Percentiles rank a stretch among this genome's conserved stretches.
These are phyloP conservation scores for Sardinella longiceps DNA, from an alignment of 2,797 vertebrate genomes.

Conservation along the genomic window DNA sequence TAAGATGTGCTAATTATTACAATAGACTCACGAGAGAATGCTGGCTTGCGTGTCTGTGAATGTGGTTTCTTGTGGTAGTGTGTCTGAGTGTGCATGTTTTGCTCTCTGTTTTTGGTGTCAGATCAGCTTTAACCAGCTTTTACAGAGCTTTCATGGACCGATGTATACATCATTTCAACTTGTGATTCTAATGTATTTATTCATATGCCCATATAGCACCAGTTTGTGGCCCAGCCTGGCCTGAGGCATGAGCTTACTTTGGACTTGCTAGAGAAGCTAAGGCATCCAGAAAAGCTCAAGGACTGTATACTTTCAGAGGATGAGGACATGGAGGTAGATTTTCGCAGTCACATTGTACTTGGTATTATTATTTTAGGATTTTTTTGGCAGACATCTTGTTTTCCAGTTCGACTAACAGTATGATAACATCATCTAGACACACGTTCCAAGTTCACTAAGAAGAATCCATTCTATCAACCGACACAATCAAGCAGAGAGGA, in stretches of 20 bases:
- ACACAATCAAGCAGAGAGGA: constrained; percentile 76
- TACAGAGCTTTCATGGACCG: neutral
- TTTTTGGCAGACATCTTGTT: too few relatives aligned
- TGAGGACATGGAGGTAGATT: constrained; percentile 79
- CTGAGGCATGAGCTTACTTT: constrained; percentile 77
- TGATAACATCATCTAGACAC: constrained; percentile 54
- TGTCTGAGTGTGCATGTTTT: neutral
- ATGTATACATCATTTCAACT: neutral
- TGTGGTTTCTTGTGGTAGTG: neutral
- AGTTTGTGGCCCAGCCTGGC: constrained; percentile 76
- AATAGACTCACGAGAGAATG: neutral
- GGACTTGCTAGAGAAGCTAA: constrained; percentile 85
- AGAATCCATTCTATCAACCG: constrained; percentile 86
- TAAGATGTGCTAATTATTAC: constrained; percentile 59
- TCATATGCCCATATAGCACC: constrained; percentile 68
- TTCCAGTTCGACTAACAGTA: neutral
- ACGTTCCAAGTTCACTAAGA: constrained; percentile 71
- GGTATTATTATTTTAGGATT: neutral
- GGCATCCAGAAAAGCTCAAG: constrained; percentile 81
- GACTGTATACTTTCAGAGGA: constrained; percentile 72
- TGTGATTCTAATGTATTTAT: neutral
- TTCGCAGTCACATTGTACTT: neutral
- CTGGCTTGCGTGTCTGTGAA: neutral
- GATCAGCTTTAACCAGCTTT: neutral
- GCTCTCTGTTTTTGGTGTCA: neutral